phyloP scores from a whole-genome alignment of 2,113 vertebrate genomes.

The Baryphthengus martii region DNA sequence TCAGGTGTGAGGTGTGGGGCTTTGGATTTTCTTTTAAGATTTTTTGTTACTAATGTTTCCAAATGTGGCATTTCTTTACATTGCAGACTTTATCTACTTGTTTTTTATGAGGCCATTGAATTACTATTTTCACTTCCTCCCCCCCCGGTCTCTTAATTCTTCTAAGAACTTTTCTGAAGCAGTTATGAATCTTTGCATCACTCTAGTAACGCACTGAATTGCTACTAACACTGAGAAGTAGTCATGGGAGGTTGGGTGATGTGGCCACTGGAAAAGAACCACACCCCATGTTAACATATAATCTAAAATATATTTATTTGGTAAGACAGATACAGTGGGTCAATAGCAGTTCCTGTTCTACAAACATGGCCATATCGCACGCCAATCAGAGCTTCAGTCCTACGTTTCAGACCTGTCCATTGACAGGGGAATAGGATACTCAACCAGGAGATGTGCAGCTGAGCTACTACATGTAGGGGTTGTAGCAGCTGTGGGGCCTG shows the following conservation, averaged over 20 bases:
- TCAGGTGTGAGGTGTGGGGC: not conserved
- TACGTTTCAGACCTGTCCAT: not conserved
- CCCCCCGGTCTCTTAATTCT: not conserved
- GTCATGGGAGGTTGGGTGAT: not conserved
- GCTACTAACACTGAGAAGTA: not conserved
- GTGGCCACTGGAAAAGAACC: not conserved
- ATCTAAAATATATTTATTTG: not conserved
- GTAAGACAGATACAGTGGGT: not conserved
- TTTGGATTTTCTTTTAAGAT: not conserved
- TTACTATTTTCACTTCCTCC: accelerated
- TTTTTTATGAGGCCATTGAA: not conserved
- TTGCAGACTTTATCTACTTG: not conserved
- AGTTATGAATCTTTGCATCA: not conserved
- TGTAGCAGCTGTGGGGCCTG: no score
- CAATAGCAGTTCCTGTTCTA: accelerated
- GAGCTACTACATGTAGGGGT: accelerated
- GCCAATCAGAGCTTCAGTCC: not conserved
- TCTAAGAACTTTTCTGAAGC: not conserved
- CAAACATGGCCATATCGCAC: accelerated
- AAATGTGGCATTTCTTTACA: not conserved
- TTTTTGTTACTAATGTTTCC: not conserved
- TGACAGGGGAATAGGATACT: accelerated
- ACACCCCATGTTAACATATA: not conserved
- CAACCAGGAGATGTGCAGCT: accelerated
- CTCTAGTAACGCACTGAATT: not conserved